Evolutionary conservation across 1,140 invertebrate genomes (phyloP).

Genomic region (Trichoplusia ni): DNA sequence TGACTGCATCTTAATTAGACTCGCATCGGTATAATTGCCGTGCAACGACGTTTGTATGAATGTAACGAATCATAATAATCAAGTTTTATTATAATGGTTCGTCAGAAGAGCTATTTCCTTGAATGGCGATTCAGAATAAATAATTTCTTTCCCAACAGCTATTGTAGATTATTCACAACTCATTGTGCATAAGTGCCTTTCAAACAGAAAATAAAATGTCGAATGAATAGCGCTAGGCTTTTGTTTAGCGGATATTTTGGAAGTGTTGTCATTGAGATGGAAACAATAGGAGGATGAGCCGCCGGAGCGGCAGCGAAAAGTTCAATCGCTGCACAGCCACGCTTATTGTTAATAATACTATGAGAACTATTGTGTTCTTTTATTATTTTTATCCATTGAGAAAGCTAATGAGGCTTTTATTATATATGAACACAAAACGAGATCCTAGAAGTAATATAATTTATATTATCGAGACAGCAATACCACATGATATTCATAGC

Average conservation of each 20-base stretch:
- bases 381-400: too few species aligned
- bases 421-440: too few species aligned
- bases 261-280: slow-evolving; percentile 42
- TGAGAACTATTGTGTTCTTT: slow-evolving; percentile 6
- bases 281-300: slow-evolving; percentile 32
- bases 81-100: slow-evolving; percentile 52
- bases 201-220: slow-evolving; percentile 62
- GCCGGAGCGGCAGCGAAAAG: too few species aligned
- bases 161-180: slow-evolving; percentile 71
- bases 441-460: too few species aligned
- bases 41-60: slow-evolving; percentile 31
- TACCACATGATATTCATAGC: too few species aligned
- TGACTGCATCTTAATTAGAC: slow-evolving; percentile 53
- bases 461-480: too few species aligned
- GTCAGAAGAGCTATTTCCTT: slow-evolving; percentile 54
- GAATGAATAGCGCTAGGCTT: slow-evolving; percentile 62
- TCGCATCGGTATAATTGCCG: slow-evolving; percentile 49
- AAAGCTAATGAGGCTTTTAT: too few species aligned
- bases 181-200: slow-evolving; percentile 67
- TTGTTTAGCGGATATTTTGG: slow-evolving; percentile 66
- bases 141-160: slow-evolving; percentile 58
- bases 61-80: slow-evolving; percentile 55
- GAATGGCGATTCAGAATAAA: slow-evolving; percentile 53
- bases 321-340: neutral
- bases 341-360: neutral